phyloP scores from a whole-genome alignment of 2,797 vertebrate genomes.

The Cynodonichthys magdalenae region DNA sequence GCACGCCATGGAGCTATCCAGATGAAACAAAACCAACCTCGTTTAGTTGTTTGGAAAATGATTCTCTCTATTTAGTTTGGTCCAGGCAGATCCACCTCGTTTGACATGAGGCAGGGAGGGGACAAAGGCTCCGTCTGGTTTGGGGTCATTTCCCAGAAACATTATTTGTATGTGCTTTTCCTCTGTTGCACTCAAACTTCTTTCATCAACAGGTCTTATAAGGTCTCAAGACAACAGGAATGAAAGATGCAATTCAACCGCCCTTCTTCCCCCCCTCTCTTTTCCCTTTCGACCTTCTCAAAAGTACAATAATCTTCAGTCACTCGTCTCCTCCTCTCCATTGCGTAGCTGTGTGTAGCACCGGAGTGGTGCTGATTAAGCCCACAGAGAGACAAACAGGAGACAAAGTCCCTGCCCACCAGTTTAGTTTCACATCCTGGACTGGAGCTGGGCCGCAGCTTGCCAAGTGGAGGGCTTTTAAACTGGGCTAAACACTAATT shows the following conservation, averaged over 20 bases:
- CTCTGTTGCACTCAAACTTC: constrained; percentile 64
- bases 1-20: constrained; percentile 66
- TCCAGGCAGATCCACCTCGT: constrained; percentile 70
- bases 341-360: constrained; percentile 72
- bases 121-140: constrained; percentile 58
- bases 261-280: constrained; percentile 40
- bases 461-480: constrained; percentile 84
- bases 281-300: constrained; percentile 76
- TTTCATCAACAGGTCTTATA: constrained; percentile 73
- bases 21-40: constrained; percentile 80
- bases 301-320: constrained; percentile 80
- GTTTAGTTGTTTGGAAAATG: constrained; percentile 74
- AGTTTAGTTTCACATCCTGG: constrained; percentile 82
- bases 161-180: constrained; percentile 68
- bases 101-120: constrained; percentile 65
- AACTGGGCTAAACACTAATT: constrained; percentile 86
- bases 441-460: constrained; percentile 75
- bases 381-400: constrained; percentile 77
- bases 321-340: constrained; percentile 75
- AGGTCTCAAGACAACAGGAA: constrained; percentile 73
- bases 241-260: constrained; percentile 77
- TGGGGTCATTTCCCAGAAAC: constrained; percentile 74
- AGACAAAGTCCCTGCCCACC: constrained; percentile 80
- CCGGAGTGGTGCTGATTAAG: constrained; percentile 77
- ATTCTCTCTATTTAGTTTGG: constrained; percentile 77